These are phyloP conservation scores for Drosophila mauritiana DNA, from an alignment of 1,140 invertebrate genomes.

Conservation along the genomic window DNA sequence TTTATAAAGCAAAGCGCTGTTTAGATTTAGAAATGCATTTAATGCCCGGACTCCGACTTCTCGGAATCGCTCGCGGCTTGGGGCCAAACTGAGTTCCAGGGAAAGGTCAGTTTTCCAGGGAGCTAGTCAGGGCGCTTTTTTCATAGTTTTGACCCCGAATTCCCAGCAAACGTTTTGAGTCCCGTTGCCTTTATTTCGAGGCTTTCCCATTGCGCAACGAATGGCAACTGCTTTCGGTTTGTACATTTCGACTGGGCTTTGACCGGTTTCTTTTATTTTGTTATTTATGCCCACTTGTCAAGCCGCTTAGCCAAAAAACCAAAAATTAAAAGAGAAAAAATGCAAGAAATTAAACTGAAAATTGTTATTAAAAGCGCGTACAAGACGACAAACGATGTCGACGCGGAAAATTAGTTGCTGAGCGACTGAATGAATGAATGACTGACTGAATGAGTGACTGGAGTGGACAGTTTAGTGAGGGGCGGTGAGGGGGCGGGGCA, in stretches of 20 bases:
- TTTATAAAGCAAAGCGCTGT: slow-evolving; percentile 28
- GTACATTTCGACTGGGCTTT: slow-evolving; percentile 38
- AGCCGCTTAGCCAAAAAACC: slow-evolving; percentile 37
- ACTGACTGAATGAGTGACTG: slow-evolving; percentile 46
- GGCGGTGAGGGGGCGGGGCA: slow-evolving; percentile 3
- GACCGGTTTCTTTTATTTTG: slow-evolving; percentile 35
- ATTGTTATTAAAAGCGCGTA: slow-evolving; percentile 71
- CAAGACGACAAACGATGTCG: slow-evolving; percentile 78
- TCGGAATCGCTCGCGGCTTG: slow-evolving; percentile 24
- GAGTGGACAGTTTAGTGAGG: slow-evolving; percentile 19
- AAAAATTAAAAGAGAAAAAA: slow-evolving; percentile 22
- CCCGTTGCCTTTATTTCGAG: slow-evolving; percentile 18
- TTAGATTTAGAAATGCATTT: slow-evolving; percentile 41
- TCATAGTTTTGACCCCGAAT: slow-evolving; percentile 2
- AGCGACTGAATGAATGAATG: slow-evolving; percentile 52
- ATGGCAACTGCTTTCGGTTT: slow-evolving; percentile 33
- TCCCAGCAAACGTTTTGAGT: slow-evolving; percentile 30
- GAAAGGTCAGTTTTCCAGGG: slow-evolving; percentile 46
- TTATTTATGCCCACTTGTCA: slow-evolving; percentile 44
- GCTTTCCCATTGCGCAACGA: slow-evolving; percentile 53
- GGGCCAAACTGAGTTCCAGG: slow-evolving; percentile 10
- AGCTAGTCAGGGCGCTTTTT: slow-evolving; percentile 9
- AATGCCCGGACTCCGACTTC: slow-evolving; percentile 30
- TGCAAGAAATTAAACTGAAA: slow-evolving; percentile 66
- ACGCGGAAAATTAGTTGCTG: slow-evolving; percentile 65